Evolutionary conservation across 2,888 invertebrate genomes (phyloP), one percentile per base, ranked within the genome.

Genomic region (Tetragonisca angustula): DNA sequence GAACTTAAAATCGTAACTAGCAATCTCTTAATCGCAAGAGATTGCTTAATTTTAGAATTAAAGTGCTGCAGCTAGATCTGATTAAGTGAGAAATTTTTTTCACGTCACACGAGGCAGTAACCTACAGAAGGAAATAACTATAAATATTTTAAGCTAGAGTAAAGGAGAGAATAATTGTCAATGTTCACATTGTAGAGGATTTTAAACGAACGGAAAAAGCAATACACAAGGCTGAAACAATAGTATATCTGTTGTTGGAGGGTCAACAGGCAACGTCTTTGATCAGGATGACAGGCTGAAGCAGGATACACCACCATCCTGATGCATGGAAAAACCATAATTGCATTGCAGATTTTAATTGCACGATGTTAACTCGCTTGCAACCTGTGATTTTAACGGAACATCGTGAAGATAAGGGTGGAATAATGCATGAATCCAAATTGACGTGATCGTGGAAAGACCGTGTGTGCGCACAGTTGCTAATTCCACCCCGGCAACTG

Each of bases 181-280:
- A 36, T 1, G 15, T 65, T 43, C n/a, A 21, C 65, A n/a, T n/a
- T n/a, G n/a, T n/a, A 11, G 4, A n/a, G 54, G 36, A 27, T 27
- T 43, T 49, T 32, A 32, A n/a, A 59, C 52, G 52, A 59, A 69
- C 36, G 36, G 59, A 64, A 43, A 68, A 24, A 11, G 50, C 54
- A 59, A 49, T 19, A 50, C 65, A 61, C 19, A 43, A n/a, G 59
- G 24, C n/a, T 50, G 59, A 67, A 75, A 86, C 85, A 86, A 86
- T 85, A 79, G 79, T 36, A 52, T 72, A 73, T 79, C 76, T 85
- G 85, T 86, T 85, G 64, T 36, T 19, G 54, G 49, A 81, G 79
- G 85, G 85, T 86, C 85, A 86, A 85, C 67, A 85, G 62, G 79
- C 85, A 85, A 85, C 79, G 79, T 84, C 79, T 84, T 84, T 79